Conservation (phyloP, 2,888 invertebrate species). For the Epinotia brunnichana region DNA sequence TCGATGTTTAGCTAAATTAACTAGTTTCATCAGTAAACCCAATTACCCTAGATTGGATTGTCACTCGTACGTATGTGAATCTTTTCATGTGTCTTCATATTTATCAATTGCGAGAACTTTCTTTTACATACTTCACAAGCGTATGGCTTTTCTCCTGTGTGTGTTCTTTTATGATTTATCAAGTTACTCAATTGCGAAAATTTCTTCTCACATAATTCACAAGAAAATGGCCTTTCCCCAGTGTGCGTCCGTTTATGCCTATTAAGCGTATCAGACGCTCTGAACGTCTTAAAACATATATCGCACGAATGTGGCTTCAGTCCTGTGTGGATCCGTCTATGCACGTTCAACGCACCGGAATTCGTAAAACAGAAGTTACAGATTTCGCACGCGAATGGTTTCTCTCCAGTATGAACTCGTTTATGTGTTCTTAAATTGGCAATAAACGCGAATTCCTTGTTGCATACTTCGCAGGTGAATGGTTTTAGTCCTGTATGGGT, state of each 20-base stretch:
- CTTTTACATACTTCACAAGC: neutral
- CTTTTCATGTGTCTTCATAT: constrained; percentile 3
- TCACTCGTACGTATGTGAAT: neutral
- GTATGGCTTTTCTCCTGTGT: constrained; percentile 6
- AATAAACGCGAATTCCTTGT: neutral
- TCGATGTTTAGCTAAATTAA: too few relatives aligned
- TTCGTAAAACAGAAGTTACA: neutral
- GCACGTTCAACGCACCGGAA: neutral
- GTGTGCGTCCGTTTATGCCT: neutral
- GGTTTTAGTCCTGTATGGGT: neutral
- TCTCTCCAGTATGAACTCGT: neutral
- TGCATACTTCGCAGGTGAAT: neutral
- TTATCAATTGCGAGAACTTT: neutral
- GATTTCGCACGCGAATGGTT: neutral
- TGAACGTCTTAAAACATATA: neutral
- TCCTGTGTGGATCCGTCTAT: neutral
- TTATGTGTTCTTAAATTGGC: neutral
- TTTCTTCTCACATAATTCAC: neutral
- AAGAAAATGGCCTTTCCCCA: neutral
- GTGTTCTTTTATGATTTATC: neutral
- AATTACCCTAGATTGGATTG: neutral
- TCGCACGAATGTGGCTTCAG: neutral
- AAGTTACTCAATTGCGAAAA: neutral
- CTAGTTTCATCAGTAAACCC: too few relatives aligned
- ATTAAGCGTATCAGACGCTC: neutral